Conservation (phyloP, 2,113 vertebrate genomes). For the Oceanites oceanicus region DNA sequence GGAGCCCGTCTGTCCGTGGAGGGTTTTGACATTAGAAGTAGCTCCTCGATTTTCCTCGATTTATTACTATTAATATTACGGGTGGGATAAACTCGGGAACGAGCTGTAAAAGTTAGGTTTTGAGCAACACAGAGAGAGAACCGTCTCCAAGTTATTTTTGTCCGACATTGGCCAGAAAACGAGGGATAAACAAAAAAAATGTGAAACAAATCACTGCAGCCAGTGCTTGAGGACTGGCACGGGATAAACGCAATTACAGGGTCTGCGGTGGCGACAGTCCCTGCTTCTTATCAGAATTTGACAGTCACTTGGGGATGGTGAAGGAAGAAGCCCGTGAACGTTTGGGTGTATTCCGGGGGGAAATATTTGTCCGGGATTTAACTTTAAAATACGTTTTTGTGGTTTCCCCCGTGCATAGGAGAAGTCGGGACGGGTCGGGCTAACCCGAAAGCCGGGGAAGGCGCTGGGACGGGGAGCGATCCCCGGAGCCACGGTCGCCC, state of each 20-base stretch:
- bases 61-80: neutral
- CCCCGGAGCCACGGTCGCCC: neutral
- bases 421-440: neutral
- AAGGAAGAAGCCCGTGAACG: neutral
- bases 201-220: neutral
- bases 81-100: neutral
- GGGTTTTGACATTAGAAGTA: neutral
- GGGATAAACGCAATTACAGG: neutral
- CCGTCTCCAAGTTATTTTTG: neutral
- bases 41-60: neutral
- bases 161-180: neutral
- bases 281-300: neutral
- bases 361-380: neutral
- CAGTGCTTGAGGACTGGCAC: neutral
- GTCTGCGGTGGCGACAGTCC: neutral
- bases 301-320: neutral
- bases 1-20: neutral
- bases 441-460: neutral
- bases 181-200: neutral
- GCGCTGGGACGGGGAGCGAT: neutral
- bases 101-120: neutral
- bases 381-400: neutral
- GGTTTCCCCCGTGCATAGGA: neutral
- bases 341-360: neutral
- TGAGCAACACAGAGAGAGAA: neutral